Evolutionary conservation across 2,113 vertebrate genomes (phyloP), one percentile per base, ranked within the genome.

Genomic region (Aviceda subcristata): DNA sequence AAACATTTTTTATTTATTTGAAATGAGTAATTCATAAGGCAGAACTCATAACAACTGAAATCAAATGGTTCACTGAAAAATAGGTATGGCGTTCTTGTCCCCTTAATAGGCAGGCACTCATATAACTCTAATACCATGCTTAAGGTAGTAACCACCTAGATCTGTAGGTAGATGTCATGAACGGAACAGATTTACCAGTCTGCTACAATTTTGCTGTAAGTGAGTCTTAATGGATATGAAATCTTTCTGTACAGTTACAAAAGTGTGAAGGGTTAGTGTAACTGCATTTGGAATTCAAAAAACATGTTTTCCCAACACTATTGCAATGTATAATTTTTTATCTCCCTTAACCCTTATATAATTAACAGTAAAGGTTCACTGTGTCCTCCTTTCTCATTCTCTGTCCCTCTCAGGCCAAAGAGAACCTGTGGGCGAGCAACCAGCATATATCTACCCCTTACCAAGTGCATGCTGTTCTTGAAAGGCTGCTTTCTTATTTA

Each of bases 401-500:
- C 26, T 68, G 41, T 84, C 57, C 86, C 41, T 95, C n/a, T 69
- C 56, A 95, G 63, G 45, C 55, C 59, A 34, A 72, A 62, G 26
- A 72, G 59, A 96, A 66, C 91, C 73, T 84, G 72, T 89, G 62
- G 77, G 85, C 17, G 0, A 90, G 88, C n/a, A 82, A 67, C 92
- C 63, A 91, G 67, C 29, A 30, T 57, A 12, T 41, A 56, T 83
- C 90, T 78, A 51, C 45, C 90, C 90, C 92, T 96, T 50, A 81
- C 46, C 46, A 86, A 86, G 45, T 55, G 73, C 78, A 95, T 92
- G 69, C 73, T 96, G 91, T 91, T 96, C 90, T 57, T 86, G 45
- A 78, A 87, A 96, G 43, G 41, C 77, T 56, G 24, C 80, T 91
- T 82, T 94, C 51, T 95, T 81, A 73, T 89, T 96, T 96, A 81